phyloP scores from a whole-genome alignment of 1,140 invertebrate genomes.

The Calephelis virginiensis region DNA sequence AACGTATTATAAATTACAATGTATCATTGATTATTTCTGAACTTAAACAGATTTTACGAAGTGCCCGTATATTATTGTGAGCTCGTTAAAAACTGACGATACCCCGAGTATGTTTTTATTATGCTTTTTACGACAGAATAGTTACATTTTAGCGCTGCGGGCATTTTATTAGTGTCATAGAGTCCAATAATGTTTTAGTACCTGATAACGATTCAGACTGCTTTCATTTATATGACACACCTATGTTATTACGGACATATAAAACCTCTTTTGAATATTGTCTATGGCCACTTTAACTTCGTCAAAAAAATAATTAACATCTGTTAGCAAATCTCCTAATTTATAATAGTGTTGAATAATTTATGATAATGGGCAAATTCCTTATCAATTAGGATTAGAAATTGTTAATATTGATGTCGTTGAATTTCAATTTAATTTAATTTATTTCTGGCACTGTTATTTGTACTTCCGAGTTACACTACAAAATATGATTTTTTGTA shows the following conservation, averaged over 20 bases:
- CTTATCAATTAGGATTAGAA: no score
- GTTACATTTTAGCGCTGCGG: constrained; percentile 77
- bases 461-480: no score
- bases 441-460: no score
- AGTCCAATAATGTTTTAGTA: constrained; percentile 67
- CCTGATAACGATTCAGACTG: constrained; percentile 60
- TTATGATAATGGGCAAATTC: no score
- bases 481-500: no score
- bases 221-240: constrained; percentile 41
- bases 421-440: no score
- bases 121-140: constrained; percentile 66
- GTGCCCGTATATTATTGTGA: constrained; percentile 67
- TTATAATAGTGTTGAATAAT: no score
- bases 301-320: no score
- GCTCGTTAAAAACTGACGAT: constrained; percentile 70
- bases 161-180: constrained; percentile 72
- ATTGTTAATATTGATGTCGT: no score
- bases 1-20: constrained; percentile 33
- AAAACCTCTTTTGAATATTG: constrained; percentile 15
- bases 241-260: constrained; percentile 17
- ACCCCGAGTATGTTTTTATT: constrained; percentile 69
- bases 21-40: constrained; percentile 49
- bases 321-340: no score
- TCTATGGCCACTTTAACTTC: not conserved
- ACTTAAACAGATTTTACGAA: constrained; percentile 50